A percentile compares a stretch with the other conserved stretches of the same genome.
Evolutionary conservation across 1,140 invertebrate genomes (phyloP).

Genomic region (Lasaia peninsularis): DNA sequence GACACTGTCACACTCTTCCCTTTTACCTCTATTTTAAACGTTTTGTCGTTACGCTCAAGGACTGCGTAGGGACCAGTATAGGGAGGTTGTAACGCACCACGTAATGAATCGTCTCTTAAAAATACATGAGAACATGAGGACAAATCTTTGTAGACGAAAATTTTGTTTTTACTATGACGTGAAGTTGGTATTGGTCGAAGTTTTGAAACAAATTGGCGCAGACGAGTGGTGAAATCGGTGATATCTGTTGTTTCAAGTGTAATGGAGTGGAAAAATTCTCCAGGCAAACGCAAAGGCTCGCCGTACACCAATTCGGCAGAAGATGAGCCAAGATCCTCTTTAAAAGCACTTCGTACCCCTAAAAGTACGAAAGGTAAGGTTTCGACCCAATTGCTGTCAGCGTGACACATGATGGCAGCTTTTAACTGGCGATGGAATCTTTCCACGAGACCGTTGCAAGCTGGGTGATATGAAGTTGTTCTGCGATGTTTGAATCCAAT

Average conservation of each 20-base stretch:
- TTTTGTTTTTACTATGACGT: neutral
- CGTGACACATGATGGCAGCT: conserved; percentile 21
- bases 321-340: conserved; percentile 10
- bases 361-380: conserved; percentile 17
- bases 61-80: too few relatives aligned
- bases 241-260: neutral
- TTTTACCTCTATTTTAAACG: too few relatives aligned
- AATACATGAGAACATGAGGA: conserved; percentile 12
- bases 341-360: conserved; percentile 11
- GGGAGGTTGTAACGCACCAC: neutral
- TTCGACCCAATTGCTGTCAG: conserved; percentile 15
- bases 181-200: conserved; percentile 10
- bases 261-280: conserved; percentile 13
- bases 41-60: too few relatives aligned
- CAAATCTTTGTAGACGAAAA: conserved; percentile 14
- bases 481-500: conserved; percentile 12
- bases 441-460: neutral
- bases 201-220: conserved; percentile 8
- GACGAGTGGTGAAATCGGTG: conserved; percentile 4
- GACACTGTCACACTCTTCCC: too few relatives aligned
- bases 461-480: conserved; percentile 20
- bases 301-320: conserved; percentile 17
- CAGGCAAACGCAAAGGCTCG: neutral
- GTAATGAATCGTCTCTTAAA: conserved; percentile 5
- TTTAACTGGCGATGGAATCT: conserved; percentile 13